Evolutionary conservation across 2,888 invertebrate genomes (phyloP).

Genomic region (Pristionchus exspectatus): DNA sequence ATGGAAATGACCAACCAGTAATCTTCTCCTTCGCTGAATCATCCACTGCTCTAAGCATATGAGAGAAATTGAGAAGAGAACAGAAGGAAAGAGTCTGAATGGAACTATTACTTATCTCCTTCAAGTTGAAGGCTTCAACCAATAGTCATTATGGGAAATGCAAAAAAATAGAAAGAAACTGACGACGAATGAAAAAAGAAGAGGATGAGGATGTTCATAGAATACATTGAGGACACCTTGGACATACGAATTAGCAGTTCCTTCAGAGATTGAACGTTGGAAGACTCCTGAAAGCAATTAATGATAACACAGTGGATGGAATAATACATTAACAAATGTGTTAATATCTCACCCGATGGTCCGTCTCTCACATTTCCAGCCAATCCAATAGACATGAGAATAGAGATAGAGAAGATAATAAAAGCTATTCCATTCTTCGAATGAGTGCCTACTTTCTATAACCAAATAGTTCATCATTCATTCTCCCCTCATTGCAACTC

Average conservation of each 20-base stretch:
- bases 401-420: neutral
- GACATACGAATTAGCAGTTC: neutral
- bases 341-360: neutral
- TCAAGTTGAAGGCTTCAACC: no score
- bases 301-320: neutral
- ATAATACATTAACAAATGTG: neutral
- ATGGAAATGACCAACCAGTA: neutral
- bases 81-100: constrained; percentile 4
- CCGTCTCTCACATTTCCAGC: constrained; percentile 36
- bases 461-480: neutral
- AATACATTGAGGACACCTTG: neutral
- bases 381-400: constrained; percentile 18
- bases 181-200: constrained; percentile 30
- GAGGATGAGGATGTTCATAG: constrained; percentile 22
- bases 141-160: neutral
- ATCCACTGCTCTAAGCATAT: neutral
- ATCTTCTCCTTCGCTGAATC: neutral
- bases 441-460: constrained; percentile 27
- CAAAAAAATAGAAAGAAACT: neutral
- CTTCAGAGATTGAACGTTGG: neutral
- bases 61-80: neutral
- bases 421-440: neutral
- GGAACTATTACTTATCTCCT: neutral
- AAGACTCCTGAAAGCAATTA: neutral
- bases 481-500: neutral